Evolutionary conservation across 2,888 invertebrate genomes (phyloP).

Genomic region (Hymenopus coronatus): DNA sequence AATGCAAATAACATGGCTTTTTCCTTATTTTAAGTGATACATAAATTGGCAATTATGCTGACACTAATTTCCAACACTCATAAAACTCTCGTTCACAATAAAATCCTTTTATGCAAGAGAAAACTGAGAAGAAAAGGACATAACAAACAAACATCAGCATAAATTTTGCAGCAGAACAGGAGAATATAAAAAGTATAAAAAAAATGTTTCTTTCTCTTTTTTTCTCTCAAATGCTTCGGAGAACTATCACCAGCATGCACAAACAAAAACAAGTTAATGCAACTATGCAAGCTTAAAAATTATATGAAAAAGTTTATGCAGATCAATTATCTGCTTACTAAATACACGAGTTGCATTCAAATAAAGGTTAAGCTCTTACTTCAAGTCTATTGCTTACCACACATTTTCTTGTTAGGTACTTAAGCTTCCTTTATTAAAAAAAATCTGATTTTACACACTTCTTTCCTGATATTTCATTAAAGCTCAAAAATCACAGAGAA

Average conservation of each 20-base stretch:
- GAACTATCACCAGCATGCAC: background rate
- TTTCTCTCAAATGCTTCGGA: background rate
- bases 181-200: background rate
- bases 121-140: background rate
- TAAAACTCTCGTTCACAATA: background rate
- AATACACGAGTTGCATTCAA: background rate
- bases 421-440: background rate
- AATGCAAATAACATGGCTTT: background rate
- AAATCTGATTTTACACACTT: too few species aligned
- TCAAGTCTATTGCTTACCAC: background rate
- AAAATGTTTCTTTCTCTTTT: background rate
- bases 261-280: background rate
- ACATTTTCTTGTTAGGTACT: background rate
- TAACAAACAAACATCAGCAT: background rate
- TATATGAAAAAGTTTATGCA: background rate
- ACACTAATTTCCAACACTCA: background rate
- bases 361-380: background rate
- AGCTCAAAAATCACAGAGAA: too few species aligned
- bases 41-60: background rate
- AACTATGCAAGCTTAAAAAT: background rate
- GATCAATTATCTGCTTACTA: background rate
- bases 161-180: background rate
- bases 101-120: background rate
- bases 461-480: too few species aligned
- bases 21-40: background rate